Conservation (phyloP, 2,797 vertebrate genomes). For the Limosa lapponica region DNA sequence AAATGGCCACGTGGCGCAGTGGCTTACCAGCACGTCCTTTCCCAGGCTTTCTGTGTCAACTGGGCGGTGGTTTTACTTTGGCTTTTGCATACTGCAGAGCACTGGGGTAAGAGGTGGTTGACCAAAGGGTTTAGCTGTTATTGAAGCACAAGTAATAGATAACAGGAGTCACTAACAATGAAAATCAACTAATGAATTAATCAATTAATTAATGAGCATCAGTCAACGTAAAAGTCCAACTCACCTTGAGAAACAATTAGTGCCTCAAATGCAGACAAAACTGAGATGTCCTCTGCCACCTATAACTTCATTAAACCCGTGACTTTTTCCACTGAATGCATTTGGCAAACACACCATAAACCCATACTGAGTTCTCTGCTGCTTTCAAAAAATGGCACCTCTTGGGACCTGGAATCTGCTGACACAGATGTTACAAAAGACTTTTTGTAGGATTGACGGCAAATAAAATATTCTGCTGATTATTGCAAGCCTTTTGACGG, state of each 20-base stretch:
- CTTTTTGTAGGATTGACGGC: conserved; percentile 57
- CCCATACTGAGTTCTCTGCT: conserved; percentile 50
- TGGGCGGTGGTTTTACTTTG: background rate
- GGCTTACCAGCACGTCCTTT: background rate
- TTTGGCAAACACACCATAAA: conserved; percentile 26
- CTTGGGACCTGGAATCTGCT: conserved; percentile 71
- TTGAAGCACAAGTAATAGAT: background rate
- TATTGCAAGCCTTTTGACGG: conserved; percentile 53
- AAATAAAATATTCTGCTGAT: conserved; percentile 69
- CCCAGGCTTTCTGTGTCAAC: background rate
- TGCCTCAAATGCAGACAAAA: background rate
- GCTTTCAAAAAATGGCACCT: conserved; percentile 60
- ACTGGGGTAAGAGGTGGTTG: background rate
- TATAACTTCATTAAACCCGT: conserved; percentile 57
- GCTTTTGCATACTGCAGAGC: background rate
- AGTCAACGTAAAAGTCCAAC: background rate
- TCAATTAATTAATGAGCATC: background rate
- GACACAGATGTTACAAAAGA: conserved; percentile 63
- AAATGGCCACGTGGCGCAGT: background rate
- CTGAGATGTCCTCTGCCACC: background rate
- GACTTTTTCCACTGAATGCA: conserved; percentile 41
- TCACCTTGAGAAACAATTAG: conserved; percentile 45
- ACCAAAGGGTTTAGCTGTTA: background rate
- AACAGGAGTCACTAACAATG: background rate
- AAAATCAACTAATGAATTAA: background rate